Evolutionary conservation across 1,140 invertebrate genomes (phyloP), one percentile per base, ranked within the genome.

Genomic region (Heliconius himera): DNA sequence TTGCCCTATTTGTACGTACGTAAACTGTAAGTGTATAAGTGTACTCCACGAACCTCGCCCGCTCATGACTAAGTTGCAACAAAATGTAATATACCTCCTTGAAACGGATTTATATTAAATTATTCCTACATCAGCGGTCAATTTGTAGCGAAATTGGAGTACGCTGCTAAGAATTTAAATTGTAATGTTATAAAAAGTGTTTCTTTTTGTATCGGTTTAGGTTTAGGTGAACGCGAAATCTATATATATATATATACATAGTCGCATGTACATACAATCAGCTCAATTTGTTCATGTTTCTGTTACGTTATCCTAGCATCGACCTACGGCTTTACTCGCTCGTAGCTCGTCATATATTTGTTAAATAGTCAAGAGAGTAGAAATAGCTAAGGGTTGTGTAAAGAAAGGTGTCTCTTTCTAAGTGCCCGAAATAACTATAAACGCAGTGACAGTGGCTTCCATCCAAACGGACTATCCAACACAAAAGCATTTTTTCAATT

Each of bases 1-100:
- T 90, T 90, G 85, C 85, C 81, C 81, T 88, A 91, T 90, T 92
- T 88, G 84, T 84, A 88, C 81, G 82, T 85, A 86, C 76, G 83
- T 85, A 85, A 83, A 84, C 78, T 84, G 80, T 83, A 81, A 84
- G 78, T 81, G 79, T 83, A 83, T 83, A 81, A 84, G 78, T 81
- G 79, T 83, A 83, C 83, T 86, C 79, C 81, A 74, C 77, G 70
- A 54, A 85, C 82, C 79, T 76, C 77, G 76, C 81, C 74, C 78
- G 81, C 78, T 83, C 82, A 83, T 82, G 84, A 84, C 82, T 88
- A 77, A 81, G 82, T 83, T 88, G 83, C 80, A 82, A 85, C 85
- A 85, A 88, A 87, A 84, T 88, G 82, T 84, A 88, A 86, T 90
- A 88, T 85, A 82, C 80, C 81, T 82, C 81, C 84, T 84, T 81